A percentile compares a stretch with the other conserved stretches of the same genome.
phyloP scores from a whole-genome alignment of 1,140 invertebrate genomes.

The Steinernema feltiae region DNA sequence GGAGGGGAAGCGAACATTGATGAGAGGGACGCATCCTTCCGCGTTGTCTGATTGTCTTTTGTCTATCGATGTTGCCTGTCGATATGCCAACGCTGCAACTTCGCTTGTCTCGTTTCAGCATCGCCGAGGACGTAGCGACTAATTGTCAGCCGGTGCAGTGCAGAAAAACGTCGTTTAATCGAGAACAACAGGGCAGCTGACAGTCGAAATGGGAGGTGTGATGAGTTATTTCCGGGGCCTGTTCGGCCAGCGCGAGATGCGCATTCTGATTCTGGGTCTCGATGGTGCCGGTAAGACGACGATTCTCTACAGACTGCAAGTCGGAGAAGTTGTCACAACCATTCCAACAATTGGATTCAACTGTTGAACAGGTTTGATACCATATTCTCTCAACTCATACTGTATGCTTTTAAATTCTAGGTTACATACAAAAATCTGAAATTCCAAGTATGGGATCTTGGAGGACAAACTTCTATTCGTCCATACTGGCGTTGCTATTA shows the following conservation, averaged over 20 bases:
- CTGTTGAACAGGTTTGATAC: slow-evolving; percentile 78
- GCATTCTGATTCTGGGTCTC: slow-evolving; percentile 91
- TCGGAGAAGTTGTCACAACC: slow-evolving; percentile 98
- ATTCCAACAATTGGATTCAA: slow-evolving; percentile 95
- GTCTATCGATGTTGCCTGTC: too few relatives aligned
- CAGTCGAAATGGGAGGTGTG: slow-evolving; percentile 46
- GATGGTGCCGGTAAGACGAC: slow-evolving; percentile 98
- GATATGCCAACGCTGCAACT: too few relatives aligned
- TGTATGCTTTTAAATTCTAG: background rate
- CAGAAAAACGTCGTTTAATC: too few relatives aligned
- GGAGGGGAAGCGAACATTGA: too few relatives aligned
- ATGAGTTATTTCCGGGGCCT: slow-evolving; percentile 53
- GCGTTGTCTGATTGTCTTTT: too few relatives aligned
- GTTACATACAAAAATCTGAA: slow-evolving; percentile 75
- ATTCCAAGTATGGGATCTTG: slow-evolving; percentile 94
- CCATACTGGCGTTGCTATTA: slow-evolving; percentile 99
- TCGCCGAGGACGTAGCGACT: too few relatives aligned
- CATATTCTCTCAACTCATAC: background rate
- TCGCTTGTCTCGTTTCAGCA: too few relatives aligned
- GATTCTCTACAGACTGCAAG: slow-evolving; percentile 80
- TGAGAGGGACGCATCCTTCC: too few relatives aligned
- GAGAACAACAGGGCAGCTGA: too few relatives aligned
- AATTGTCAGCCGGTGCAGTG: too few relatives aligned
- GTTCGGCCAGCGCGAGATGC: slow-evolving; percentile 76
- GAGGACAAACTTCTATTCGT: slow-evolving; percentile 91